Evolutionary conservation across 1,140 invertebrate species (phyloP), one percentile per base, ranked within the genome.

Genomic region (Cherax quadricarinatus): DNA sequence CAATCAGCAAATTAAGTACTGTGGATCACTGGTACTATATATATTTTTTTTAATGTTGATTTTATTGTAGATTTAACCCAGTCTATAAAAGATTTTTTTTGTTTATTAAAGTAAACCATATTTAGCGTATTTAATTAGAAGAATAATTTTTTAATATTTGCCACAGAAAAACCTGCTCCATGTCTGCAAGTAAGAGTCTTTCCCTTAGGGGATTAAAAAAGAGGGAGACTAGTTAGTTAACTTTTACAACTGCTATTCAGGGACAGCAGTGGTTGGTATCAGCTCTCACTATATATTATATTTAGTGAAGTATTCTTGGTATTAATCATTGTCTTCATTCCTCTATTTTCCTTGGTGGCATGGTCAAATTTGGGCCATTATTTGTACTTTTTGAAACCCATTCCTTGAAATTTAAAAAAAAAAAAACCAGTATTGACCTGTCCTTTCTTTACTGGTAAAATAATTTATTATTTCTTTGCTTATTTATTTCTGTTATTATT

Each of bases 161-260:
- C 57, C 86, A 87, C 86, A 88, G 86, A 88, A 80, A 62, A 57
- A 41, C 78, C 60, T 60, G 86, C 86, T 88, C 86, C 86, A 53
- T 21, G 86, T 88, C 75, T 88, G 86, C 86, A 41, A 78, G 53
- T 53, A n/a, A 88, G 53, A 79, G 73, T 88, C 53, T 75, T 79
- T 49, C 73, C 85, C 70, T 75, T 73, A 86, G 70, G 85, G 49
- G 70, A 86, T 51, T 66, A 73, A 70, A 66, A 86, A 86, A 73
- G 70, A 86, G 85, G 85, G 85, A 86, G 85, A 48, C 62, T 73
- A 86, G 85, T 73, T 86, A 70, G 70, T 9, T 86, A 75, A 62
- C 88, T 84, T 73, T 66, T 89, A 73, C 79, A 89, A 89, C 78
- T 80, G 88, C 79, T 89, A 66, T 62, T 82, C 88, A 81, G 88